Conservation (phyloP, 2,888 invertebrate genomes). For the Tetramorium bicarinatum region DNA sequence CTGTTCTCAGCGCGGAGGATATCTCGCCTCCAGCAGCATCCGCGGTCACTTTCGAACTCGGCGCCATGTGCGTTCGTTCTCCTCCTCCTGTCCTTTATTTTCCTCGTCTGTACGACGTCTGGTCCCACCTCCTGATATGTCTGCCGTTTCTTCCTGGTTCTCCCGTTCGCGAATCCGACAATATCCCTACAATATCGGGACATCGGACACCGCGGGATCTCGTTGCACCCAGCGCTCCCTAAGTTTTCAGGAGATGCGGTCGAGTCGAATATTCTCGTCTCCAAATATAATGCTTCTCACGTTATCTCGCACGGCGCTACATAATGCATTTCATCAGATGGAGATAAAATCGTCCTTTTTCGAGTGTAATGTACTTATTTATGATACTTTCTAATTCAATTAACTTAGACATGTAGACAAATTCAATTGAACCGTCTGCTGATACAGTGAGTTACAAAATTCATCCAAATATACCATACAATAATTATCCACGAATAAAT, state of each 20-base stretch:
- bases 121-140: background rate
- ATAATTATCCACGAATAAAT: too few relatives aligned
- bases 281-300: constrained; percentile 21
- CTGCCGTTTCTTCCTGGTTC: constrained; percentile 1
- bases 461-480: background rate
- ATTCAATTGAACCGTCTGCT: background rate
- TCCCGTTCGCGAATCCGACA: constrained; percentile 13
- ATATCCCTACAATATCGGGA: constrained; percentile 24
- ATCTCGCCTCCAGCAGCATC: constrained; percentile 56
- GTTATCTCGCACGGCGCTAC: constrained; percentile 17
- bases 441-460: background rate
- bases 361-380: background rate
- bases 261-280: constrained; percentile 6
- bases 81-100: constrained; percentile 53
- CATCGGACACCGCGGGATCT: constrained; percentile 23
- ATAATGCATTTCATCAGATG: constrained; percentile 33
- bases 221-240: constrained; percentile 3
- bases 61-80: constrained; percentile 69
- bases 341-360: background rate
- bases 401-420: background rate
- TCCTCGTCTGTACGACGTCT: constrained; percentile 36
- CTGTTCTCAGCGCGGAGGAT: constrained; percentile 42
- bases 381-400: constrained; percentile 5
- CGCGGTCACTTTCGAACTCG: constrained; percentile 68
- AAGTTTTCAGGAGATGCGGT: constrained; percentile 29